Evolutionary conservation across 2,797 vertebrate species (phyloP).

Genomic region (Pangasius sanitwongsei): DNA sequence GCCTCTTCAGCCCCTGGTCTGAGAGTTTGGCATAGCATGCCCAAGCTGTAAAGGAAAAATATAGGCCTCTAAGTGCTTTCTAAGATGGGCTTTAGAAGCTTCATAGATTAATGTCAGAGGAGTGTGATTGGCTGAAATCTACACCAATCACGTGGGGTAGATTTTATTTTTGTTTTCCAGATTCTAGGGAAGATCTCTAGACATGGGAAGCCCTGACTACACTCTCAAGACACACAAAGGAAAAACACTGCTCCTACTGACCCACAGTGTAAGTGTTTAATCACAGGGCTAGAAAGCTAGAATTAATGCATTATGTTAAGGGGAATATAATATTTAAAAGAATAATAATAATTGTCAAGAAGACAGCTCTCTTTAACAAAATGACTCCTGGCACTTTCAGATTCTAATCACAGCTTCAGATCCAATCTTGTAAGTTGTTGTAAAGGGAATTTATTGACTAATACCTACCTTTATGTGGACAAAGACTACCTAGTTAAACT

Average conservation of each 20-base stretch:
- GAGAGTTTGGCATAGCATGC: conserved; percentile 62
- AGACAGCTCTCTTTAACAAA: not conserved
- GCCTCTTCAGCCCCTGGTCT: conserved; percentile 56
- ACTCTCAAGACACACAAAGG: conserved; percentile 7
- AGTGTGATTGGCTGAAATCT: conserved; percentile 47
- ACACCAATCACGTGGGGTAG: conserved; percentile 44
- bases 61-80: conserved; percentile 60
- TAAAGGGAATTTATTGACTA: not conserved
- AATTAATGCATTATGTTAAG: not conserved
- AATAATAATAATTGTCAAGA: not conserved
- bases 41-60: conserved; percentile 53
- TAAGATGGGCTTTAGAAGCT: conserved; percentile 57
- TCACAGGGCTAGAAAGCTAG: not conserved
- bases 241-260: not conserved
- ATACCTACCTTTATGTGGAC: not conserved
- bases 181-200: conserved; percentile 43
- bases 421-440: not conserved
- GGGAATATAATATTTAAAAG: not conserved
- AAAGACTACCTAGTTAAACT: not conserved
- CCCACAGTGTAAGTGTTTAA: not conserved
- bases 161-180: conserved; percentile 44
- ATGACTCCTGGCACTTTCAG: not conserved
- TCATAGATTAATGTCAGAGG: conserved; percentile 46
- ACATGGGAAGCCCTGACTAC: conserved; percentile 4
- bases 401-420: not conserved